A percentile compares a stretch with the other conserved stretches of the same genome.
Evolutionary conservation across 2,888 invertebrate genomes (phyloP).

Genomic region (Hemistola chrysoprasaria): DNA sequence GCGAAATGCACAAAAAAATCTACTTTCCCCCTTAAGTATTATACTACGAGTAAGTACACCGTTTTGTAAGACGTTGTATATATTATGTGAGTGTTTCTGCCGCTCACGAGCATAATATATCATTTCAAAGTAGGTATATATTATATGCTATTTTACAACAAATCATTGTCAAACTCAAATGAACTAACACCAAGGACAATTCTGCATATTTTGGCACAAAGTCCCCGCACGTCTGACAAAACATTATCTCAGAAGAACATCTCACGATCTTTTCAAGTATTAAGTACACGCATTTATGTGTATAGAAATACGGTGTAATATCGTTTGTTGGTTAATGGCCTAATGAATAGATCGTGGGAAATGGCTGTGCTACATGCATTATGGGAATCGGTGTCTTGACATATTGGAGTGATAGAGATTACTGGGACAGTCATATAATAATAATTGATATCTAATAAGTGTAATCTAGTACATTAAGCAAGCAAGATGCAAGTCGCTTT

Average conservation of each 20-base stretch:
- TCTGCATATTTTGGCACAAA: conserved; percentile 34
- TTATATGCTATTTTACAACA: conserved; percentile 15
- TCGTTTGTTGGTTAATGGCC: conserved; percentile 8
- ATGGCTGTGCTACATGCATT: conserved; percentile 11
- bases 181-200: conserved; percentile 29
- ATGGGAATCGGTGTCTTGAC: conserved; percentile 29
- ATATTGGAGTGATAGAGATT: conserved; percentile 14
- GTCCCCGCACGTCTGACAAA: conserved; percentile 52
- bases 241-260: conserved; percentile 60
- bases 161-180: conserved; percentile 22
- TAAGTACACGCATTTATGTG: conserved; percentile 10
- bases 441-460: too few species aligned
- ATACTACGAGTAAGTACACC: too few species aligned
- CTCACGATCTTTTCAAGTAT: conserved; percentile 30
- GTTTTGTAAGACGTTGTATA: too few species aligned
- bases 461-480: too few species aligned
- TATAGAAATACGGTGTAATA: conserved; percentile 19
- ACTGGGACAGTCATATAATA: conserved; percentile 9
- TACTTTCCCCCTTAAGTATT: too few species aligned
- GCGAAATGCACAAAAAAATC: too few species aligned
- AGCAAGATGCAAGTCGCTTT: too few species aligned
- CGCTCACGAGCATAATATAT: too few species aligned
- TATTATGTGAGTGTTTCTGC: too few species aligned
- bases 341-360: conserved; percentile 26
- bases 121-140: too few species aligned